Base-by-base conservation (phyloP, 2,888 invertebrate species). In the Xanthia togata region DNA sequence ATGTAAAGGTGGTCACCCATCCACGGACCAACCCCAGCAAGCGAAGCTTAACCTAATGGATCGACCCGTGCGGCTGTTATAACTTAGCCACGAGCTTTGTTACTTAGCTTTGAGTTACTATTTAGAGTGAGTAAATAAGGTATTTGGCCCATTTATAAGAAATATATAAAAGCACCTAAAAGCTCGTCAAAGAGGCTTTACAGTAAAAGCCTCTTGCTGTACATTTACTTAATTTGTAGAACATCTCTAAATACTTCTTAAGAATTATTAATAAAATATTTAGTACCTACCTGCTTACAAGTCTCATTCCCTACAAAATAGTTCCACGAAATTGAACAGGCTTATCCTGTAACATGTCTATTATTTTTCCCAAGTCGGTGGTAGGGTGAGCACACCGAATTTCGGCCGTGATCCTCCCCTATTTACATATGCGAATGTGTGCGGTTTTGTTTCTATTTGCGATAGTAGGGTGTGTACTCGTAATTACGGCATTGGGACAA, bases 391-490 rank as follows among this genome's bases (percentile, higher is more conserved):
- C 82, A 90, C 87, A 83, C 88, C 83, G 78, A 90, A 90, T 89
- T 92, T 89, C 88, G 88, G 88, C 90, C 90, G 88, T 89, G 88
- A 91, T 91, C 91, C 90, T 85, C 92, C 93, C 92, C 88, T 95
- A 95, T 95, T 95, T 96, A 94, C 94, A 94, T 95, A 94, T 93
- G 92, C 93, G 93, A 93, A 93, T 94, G 94, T 92, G 92, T 94
- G 94, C 89, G 96, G 95, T 95, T 95, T 96, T 94, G 95, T 95
- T 95, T 94, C 94, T 95, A 94, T 96, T 95, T 96, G 94, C 94
- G 89, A 92, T 92, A 91, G 93, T 93, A 92, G 94, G 94, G 94
- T 95, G 94, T 95, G 92, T 93, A 93, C 92, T 92, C 94, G 95
- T 96, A 96, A 96, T 96, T 96, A 96, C 95, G 93, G 94, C 93